phyloP scores from a whole-genome alignment of 2,888 invertebrate species.

The Smittia aterrima region DNA sequence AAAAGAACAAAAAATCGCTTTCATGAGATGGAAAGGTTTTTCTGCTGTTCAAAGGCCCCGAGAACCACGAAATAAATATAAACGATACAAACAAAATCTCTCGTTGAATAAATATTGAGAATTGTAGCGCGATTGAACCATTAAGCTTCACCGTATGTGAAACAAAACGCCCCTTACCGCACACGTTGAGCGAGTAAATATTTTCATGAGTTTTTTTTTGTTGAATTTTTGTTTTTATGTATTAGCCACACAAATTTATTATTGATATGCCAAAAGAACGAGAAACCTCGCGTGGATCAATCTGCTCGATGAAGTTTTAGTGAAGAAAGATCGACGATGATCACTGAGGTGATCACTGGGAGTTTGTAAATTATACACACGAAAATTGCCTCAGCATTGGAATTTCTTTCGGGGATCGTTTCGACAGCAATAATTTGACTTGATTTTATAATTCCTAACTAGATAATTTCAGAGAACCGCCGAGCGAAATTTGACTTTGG shows the following conservation, averaged over 20 bases:
- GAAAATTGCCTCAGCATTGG: conserved; percentile 10
- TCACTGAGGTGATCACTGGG: background rate
- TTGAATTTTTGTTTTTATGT: background rate
- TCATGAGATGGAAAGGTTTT: background rate
- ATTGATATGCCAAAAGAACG: background rate
- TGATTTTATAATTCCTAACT: conserved; percentile 29
- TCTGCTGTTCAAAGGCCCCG: background rate
- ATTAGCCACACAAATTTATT: background rate
- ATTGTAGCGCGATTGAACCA: conserved; percentile 41
- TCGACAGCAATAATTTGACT: conserved; percentile 23
- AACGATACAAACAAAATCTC: background rate
- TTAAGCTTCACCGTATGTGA: conserved; percentile 22
- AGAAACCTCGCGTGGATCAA: background rate
- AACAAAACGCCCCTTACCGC: conserved; percentile 35
- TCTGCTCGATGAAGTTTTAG: no score
- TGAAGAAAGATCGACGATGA: background rate
- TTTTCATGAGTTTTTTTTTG: conserved; percentile 29
- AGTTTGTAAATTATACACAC: background rate
- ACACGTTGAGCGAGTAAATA: conserved; percentile 17
- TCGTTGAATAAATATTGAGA: conserved; percentile 37
- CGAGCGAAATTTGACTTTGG: background rate
- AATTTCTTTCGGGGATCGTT: background rate
- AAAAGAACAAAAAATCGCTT: background rate
- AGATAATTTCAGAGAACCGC: conserved; percentile 23
- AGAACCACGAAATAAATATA: conserved; percentile 9